These are phyloP conservation scores for Lamproptera curius DNA, from an alignment of 2,888 invertebrate genomes.

Conservation along the genomic window DNA sequence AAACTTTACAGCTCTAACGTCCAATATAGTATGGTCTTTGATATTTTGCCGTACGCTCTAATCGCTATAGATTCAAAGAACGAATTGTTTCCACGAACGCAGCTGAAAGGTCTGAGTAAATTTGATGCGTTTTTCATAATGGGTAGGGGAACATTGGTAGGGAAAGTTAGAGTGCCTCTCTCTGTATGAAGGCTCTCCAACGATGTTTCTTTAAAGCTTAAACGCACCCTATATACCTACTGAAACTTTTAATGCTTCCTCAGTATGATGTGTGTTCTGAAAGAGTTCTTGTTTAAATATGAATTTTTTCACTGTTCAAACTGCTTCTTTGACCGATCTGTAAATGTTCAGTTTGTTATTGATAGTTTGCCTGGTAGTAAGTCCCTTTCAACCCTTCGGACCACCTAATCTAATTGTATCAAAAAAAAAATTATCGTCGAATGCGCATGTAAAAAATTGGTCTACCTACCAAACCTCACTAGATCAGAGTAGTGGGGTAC, in stretches of 20 bases:
- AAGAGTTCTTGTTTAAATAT: too few species aligned
- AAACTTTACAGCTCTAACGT: slow-evolving; percentile 9
- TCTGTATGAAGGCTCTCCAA: slow-evolving; percentile 14
- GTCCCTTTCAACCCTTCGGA: too few species aligned
- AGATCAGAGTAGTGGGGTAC: too few species aligned
- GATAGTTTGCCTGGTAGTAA: too few species aligned
- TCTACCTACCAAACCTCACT: too few species aligned
- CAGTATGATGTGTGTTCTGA: too few species aligned
- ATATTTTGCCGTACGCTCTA: not conserved
- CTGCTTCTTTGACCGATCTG: too few species aligned
- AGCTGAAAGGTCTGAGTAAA: not conserved
- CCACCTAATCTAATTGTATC: too few species aligned
- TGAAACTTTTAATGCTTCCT: not conserved
- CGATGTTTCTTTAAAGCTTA: slow-evolving; percentile 13
- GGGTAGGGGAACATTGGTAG: slow-evolving; percentile 16
- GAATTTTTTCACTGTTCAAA: too few species aligned
- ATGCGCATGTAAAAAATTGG: too few species aligned
- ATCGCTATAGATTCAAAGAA: not conserved
- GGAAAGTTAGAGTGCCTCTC: slow-evolving; percentile 13
- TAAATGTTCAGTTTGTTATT: too few species aligned
- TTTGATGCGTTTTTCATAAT: slow-evolving; percentile 19
- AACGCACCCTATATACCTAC: not conserved
- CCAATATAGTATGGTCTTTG: slow-evolving; percentile 10
- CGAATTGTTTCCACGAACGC: slow-evolving; percentile 5
- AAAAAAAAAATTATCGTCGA: too few species aligned